Percentiles rank a stretch among this genome's conserved stretches.
phyloP scores from a whole-genome alignment of 2,888 invertebrate genomes.

The Monoplex corrugatus region DNA sequence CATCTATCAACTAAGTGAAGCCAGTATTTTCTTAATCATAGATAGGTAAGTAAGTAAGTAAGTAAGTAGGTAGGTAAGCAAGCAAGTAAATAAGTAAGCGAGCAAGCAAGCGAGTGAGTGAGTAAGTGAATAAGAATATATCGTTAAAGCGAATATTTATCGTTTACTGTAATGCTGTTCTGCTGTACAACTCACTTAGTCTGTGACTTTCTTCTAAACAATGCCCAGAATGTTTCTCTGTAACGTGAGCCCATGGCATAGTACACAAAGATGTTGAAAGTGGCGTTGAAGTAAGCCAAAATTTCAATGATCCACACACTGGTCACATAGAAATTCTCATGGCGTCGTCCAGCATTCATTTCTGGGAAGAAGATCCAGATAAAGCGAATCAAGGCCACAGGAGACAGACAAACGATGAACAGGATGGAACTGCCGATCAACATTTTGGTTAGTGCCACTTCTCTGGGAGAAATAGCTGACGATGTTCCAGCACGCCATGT shows the following conservation, averaged over 20 bases:
- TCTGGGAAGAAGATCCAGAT: slow-evolving; percentile 1
- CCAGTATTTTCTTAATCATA: too few relatives aligned
- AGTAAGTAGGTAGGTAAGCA: too few relatives aligned
- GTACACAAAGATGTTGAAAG: slow-evolving; percentile 28
- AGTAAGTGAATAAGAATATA: not conserved
- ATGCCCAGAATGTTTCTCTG: not conserved
- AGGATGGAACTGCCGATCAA: not conserved
- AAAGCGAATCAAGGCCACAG: not conserved
- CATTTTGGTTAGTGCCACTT: slow-evolving; percentile 31
- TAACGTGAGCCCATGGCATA: slow-evolving; percentile 11
- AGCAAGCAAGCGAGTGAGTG: too few relatives aligned
- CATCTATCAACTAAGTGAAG: too few relatives aligned
- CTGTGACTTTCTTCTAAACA: slow-evolving; percentile 8
- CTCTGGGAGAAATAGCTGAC: not conserved
- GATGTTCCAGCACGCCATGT: not conserved
- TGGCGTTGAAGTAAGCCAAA: not conserved
- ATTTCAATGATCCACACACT: not conserved
- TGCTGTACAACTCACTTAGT: too few relatives aligned
- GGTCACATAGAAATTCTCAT: slow-evolving; percentile 6
- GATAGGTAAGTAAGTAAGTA: too few relatives aligned
- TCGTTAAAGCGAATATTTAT: too few relatives aligned
- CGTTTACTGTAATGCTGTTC: too few relatives aligned
- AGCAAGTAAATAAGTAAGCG: too few relatives aligned
- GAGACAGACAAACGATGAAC: slow-evolving; percentile 1
- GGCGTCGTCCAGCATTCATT: not conserved